phyloP scores from a whole-genome alignment of 1,140 invertebrate species.

The Zaprionus ornatus region DNA sequence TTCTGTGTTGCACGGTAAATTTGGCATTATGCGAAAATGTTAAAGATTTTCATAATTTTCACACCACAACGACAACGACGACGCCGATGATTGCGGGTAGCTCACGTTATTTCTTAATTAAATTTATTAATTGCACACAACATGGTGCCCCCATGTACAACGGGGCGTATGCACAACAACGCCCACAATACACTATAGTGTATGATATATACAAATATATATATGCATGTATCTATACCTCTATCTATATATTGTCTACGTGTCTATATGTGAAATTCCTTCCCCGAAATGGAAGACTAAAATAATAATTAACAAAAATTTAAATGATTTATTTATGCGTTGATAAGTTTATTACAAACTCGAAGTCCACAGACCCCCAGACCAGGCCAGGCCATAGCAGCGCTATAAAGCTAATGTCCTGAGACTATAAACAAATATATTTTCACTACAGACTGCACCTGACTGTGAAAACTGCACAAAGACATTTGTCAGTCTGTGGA shows the following conservation, averaged over 20 bases:
- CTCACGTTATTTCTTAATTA: constrained; percentile 79
- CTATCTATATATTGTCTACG: neutral
- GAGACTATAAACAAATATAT: constrained; percentile 11
- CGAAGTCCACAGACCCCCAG: neutral
- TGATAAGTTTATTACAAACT: constrained; percentile 57
- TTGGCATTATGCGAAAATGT: constrained; percentile 56
- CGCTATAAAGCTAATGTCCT: constrained; percentile 33
- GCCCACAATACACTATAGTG: constrained; percentile 26
- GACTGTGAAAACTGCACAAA: constrained; percentile 10
- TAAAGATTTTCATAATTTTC: constrained; percentile 80
- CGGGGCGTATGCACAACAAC: constrained; percentile 56
- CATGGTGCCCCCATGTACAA: constrained; percentile 58
- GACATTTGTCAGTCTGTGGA: neutral
- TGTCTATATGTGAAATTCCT: constrained; percentile 14
- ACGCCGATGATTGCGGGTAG: constrained; percentile 48
- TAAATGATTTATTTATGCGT: constrained; percentile 68
- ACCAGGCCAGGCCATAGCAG: constrained; percentile 10
- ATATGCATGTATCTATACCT: neutral
- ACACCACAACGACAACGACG: constrained; percentile 62
- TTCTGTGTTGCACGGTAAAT: constrained; percentile 62
- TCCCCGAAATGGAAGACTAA: constrained; percentile 7
- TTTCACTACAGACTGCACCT: neutral
- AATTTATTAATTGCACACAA: constrained; percentile 82
- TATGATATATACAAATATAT: no score
- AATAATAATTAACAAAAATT: constrained; percentile 45